Base-by-base conservation (phyloP, 1,140 invertebrate species). In the Atopsyche davidsoni region DNA sequence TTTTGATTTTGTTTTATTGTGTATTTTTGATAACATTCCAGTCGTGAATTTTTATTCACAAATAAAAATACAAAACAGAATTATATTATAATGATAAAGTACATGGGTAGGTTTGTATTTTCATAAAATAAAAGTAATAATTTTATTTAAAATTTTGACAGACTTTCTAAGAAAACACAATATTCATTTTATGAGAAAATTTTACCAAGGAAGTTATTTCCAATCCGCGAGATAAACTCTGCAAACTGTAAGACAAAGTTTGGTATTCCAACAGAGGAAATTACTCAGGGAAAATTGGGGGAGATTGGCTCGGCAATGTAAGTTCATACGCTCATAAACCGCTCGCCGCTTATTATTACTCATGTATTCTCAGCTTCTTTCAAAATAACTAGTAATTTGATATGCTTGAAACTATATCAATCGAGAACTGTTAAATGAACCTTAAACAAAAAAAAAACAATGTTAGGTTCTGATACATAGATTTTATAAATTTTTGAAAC, bases 221-320 rank as follows among this genome's bases (percentile, higher is more conserved):
- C 43, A 35, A 38, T 47, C 23, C 35, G 24, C 24, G 46, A 38
- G 46, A 47, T 47, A 47, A 47, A 35, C 46, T 39, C 32, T 14
- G 16, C 34, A 38, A 34, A 34, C 9, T 36, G 24, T 34, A 47
- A 47, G 32, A 38, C 25, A 21, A 47, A 47, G 46, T 47, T 47
- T 36, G 34, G 35, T 21, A 47, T 47, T 47, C 35, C 46, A 25
- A 47, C 46, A 47, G 32, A 47, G 46, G 46, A 47, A 47, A 47
- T 47, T 47, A 47, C 46, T 47, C 46, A 47, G 46, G 13, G 44
- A 35, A 34, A 46, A 35, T 46, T 35, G 9, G 35, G 31, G 18
- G 34, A 35, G 46, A 47, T 47, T 47, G 46, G 46, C 46, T 47
- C 21, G 17, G 34, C 11, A 39, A 47, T 47, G 25, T 47, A 47